A percentile compares a stretch with the other conserved stretches of the same genome.
Evolutionary conservation across 2,113 vertebrate genomes (phyloP).

Genomic region (Diglossa brunneiventris): DNA sequence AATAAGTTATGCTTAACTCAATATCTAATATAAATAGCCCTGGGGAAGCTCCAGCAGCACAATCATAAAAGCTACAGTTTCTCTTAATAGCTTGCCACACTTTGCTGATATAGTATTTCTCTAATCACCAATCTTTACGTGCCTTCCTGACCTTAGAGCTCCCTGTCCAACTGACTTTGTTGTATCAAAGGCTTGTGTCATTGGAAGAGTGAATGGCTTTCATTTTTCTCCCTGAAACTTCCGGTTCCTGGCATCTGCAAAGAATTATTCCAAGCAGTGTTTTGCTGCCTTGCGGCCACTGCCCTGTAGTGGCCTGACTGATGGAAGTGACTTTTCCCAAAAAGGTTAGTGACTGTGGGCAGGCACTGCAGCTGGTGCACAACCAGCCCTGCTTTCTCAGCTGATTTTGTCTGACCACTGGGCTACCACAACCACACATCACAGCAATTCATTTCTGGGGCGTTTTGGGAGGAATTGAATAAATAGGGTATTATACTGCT

Average conservation of each 20-base stretch:
- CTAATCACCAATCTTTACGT: conserved; percentile 86
- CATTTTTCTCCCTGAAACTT: conserved; percentile 84
- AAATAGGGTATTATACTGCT: neutral
- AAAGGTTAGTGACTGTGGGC: conserved; percentile 80
- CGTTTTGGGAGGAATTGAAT: neutral
- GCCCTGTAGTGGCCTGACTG: conserved; percentile 69
- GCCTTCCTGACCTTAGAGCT: conserved; percentile 83
- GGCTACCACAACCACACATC: neutral
- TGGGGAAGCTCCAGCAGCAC: conserved; percentile 76
- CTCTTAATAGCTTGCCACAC: conserved; percentile 85
- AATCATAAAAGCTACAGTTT: conserved; percentile 85
- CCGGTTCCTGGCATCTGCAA: conserved; percentile 86
- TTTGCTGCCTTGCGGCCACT: conserved; percentile 82
- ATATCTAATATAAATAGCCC: conserved; percentile 88
- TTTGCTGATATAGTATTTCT: conserved; percentile 87
- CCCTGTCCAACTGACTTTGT: conserved; percentile 75
- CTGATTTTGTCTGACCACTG: conserved; percentile 10
- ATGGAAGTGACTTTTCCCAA: conserved; percentile 82
- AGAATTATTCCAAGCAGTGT: conserved; percentile 81
- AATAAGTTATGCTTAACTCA: conserved; percentile 91
- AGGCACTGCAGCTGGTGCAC: conserved; percentile 51
- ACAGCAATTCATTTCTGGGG: neutral
- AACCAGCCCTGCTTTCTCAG: conserved; percentile 65
- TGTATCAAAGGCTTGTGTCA: conserved; percentile 84
- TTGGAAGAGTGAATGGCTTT: conserved; percentile 85